Evolutionary conservation across 2,888 invertebrate species (phyloP), one percentile per base, ranked within the genome.

Genomic region (Drosophila vallismaia): DNA sequence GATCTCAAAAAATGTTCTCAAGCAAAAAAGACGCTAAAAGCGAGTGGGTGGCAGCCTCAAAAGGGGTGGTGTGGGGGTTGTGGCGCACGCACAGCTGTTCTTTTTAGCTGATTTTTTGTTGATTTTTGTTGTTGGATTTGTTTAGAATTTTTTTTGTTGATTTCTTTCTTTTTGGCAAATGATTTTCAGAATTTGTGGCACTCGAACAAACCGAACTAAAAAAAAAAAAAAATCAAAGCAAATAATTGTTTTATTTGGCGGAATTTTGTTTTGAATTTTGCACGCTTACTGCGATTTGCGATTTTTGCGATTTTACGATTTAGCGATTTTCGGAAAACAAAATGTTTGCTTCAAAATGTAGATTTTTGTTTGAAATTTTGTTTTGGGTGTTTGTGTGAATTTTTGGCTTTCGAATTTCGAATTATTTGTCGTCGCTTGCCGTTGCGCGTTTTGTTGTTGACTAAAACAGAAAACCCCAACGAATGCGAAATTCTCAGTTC

Each of bases 361-460:
- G 12, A n/a, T 9, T 48, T 40, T 14, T 28, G 28, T 28, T 28
- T 28, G 6, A 28, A n/a, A 4, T 19, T 19, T 26, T n/a, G 33
- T 19, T 26, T n/a, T 33, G 29, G 12, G 19, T 19, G 19, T 44
- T 29, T n/a, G 33, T 36, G 60, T 29, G 46, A 44, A 10, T 33
- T 53, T 38, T 33, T 9, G 36, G 7, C 26, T 31, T 28, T 45
- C 24, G 29, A 44, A 28, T 48, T 36, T 46, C 12, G 40, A 14
- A 29, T 46, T 45, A 31, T 60, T 40, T 51, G 29, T 54, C 51
- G 80, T 70, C 76, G 78, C 69, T 74, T 54, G 49, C 62, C 60
- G 55, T 62, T 74, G 76, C 66, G 68, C 76, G 82, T 59, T 76
- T 75, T 78, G 56, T 69, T 81, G 71, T 85, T 85, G 76, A 80